Evolutionary conservation across 2,797 vertebrate species (phyloP).

Genomic region (Rhynchotus rufescens): DNA sequence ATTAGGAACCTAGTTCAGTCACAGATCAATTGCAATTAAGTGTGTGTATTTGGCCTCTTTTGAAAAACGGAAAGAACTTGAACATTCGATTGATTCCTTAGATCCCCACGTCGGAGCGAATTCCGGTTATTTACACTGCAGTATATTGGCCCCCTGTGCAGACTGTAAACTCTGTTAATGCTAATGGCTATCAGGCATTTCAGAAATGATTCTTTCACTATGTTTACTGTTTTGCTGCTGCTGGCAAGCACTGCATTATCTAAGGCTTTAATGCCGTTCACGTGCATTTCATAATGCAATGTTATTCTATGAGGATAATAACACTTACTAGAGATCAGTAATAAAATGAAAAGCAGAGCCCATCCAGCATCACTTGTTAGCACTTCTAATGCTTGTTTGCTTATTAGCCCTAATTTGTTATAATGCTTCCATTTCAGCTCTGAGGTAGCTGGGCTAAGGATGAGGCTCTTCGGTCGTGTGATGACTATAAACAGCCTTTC

Average conservation of each 20-base stretch:
- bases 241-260: conserved; percentile 14
- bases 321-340: conserved; percentile 46
- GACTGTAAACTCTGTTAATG: background rate
- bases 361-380: conserved; percentile 57
- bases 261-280: conserved; percentile 24
- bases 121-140: background rate
- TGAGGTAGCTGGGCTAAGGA: background rate
- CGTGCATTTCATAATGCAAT: conserved; percentile 49
- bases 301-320: conserved; percentile 51
- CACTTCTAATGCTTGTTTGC: conserved; percentile 57
- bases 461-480: background rate
- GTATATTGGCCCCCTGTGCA: background rate
- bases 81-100: background rate
- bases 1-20: background rate
- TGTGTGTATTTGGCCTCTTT: background rate
- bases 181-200: background rate
- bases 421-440: conserved; percentile 27
- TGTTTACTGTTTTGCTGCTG: conserved; percentile 14
- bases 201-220: background rate
- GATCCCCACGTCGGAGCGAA: background rate
- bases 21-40: background rate
- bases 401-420: conserved; percentile 49
- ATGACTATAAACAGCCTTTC: background rate
- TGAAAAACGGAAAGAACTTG: background rate
- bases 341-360: conserved; percentile 52